Base-by-base conservation (phyloP, 2,797 vertebrate species). In the Mus caroli region DNA sequence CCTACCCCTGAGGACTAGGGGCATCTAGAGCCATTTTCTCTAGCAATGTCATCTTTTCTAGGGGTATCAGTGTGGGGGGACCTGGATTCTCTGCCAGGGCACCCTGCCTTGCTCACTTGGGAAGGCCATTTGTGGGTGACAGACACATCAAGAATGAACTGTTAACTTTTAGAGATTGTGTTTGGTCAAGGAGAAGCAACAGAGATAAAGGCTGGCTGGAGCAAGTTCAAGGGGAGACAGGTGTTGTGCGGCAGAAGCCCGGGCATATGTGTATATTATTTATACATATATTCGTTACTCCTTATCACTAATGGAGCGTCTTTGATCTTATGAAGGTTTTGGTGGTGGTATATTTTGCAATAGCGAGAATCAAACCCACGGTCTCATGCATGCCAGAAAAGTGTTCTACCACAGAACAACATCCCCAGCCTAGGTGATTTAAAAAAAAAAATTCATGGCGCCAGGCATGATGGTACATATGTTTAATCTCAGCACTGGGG, bases 191-290 rank as follows among this genome's bases (percentile, higher is more conserved):
- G 34, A 12, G 60, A 31, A 82, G 17, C 34, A 31, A 46, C 71
- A 17, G 43, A 24, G 24, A n/a, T 2, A 37, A 77, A 52, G 22
- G 14, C 6, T 34, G 43, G 14, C 11, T n/a, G 34, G 37, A 19
- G 13, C 15, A 6, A 20, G 31, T 26, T 88, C 7, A 31, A 3
- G 75, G 75, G 50, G 87, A 50, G 22, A 40, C n/a, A 1, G 37
- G 28, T 0, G 2, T 10, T 15, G 9, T 12, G 12, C 19, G 17
- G 62, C 62, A 56, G 31, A n/a, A 60, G 9, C 1, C 1, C 12
- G 5, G 37, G 26, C 37, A 14, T 46, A 6, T 31, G 37, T 73
- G 17, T 43, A 20, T 2, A 40, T 73, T 31, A 40, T 31, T 28
- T 20, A 56, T 28, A 52, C 62, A 69, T 67, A 69, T 24, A n/a